Evolutionary conservation across 35 echinoderm and acorn worm species (phyloP).

Genomic region (Lytechinus variegatus): DNA sequence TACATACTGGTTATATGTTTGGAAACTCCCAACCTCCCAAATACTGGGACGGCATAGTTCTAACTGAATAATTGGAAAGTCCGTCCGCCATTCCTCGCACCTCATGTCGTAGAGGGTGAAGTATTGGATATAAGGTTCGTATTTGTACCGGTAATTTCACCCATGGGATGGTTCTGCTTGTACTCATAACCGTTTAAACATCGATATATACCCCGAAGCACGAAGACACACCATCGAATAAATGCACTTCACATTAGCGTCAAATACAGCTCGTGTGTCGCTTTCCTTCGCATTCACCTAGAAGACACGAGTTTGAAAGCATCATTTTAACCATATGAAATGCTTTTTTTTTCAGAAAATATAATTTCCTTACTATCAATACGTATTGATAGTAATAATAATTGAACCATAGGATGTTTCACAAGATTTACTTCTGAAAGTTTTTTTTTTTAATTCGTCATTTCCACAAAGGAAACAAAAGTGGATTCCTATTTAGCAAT

Average conservation of each 20-base stretch:
- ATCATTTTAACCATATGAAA: background rate
- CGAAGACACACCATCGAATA: background rate
- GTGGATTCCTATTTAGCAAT: too few relatives aligned
- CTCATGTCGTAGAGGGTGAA: background rate
- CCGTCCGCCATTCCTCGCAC: background rate
- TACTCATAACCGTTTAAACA: background rate
- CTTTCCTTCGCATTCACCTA: background rate
- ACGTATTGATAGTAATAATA: too few relatives aligned
- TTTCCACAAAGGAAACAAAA: too few relatives aligned
- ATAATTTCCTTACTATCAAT: too few relatives aligned
- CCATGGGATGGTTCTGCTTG: background rate
- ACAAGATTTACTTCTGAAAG: too few relatives aligned
- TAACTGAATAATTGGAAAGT: background rate
- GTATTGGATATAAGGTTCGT: background rate
- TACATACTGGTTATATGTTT: too few relatives aligned
- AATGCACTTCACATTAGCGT: background rate
- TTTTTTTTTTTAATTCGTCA: too few relatives aligned
- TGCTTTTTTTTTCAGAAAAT: too few relatives aligned
- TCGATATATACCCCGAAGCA: background rate
- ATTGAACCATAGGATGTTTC: too few relatives aligned
- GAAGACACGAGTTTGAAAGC: background rate
- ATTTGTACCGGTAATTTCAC: conserved; percentile 9
- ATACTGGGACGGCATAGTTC: background rate
- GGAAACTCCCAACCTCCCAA: too few relatives aligned
- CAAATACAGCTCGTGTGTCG: background rate